Percentiles rank a stretch among this genome's conserved stretches.
Evolutionary conservation across 2,888 invertebrate species (phyloP).

Genomic region (Drosophila mercatorum): DNA sequence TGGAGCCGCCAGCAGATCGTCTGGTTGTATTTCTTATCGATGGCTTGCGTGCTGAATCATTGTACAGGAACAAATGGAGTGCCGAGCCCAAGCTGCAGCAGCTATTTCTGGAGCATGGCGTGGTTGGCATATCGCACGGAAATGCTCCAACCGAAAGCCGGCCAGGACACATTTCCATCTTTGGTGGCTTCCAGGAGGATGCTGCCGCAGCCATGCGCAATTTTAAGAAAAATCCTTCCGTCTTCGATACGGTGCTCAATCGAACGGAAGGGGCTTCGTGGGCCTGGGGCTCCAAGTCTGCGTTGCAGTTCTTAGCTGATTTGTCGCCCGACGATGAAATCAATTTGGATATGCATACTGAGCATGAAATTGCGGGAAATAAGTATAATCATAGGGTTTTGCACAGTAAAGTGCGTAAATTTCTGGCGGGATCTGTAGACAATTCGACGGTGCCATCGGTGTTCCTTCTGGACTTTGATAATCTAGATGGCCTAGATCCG

Average conservation of each 20-base stretch:
- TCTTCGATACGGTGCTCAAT: conserved; percentile 98
- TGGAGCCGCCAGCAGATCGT: conserved; percentile 87
- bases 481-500: conserved; percentile 94
- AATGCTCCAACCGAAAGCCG: conserved; percentile 98
- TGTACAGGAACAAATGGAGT: conserved; percentile 85
- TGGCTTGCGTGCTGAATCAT: conserved; percentile 95
- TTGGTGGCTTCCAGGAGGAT: conserved; percentile 96
- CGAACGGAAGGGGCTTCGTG: conserved; percentile 88
- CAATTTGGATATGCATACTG: conserved; percentile 83
- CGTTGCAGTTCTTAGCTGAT: conserved; percentile 94
- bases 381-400: conserved; percentile 80
- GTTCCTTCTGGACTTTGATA: conserved; percentile 95
- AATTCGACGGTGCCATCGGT: conserved; percentile 86
- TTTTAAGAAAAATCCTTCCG: conserved; percentile 97
- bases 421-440: conserved; percentile 86
- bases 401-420: conserved; percentile 89
- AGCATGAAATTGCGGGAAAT: background rate
- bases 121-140: conserved; percentile 92
- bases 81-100: conserved; percentile 70
- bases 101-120: conserved; percentile 68
- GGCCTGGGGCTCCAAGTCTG: conserved; percentile 98
- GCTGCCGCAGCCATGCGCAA: conserved; percentile 97
- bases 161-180: conserved; percentile 97
- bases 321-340: conserved; percentile 84
- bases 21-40: conserved; percentile 96